Base-by-base conservation (phyloP, 2,797 vertebrate species). In the Lagorchestes hirsutus region DNA sequence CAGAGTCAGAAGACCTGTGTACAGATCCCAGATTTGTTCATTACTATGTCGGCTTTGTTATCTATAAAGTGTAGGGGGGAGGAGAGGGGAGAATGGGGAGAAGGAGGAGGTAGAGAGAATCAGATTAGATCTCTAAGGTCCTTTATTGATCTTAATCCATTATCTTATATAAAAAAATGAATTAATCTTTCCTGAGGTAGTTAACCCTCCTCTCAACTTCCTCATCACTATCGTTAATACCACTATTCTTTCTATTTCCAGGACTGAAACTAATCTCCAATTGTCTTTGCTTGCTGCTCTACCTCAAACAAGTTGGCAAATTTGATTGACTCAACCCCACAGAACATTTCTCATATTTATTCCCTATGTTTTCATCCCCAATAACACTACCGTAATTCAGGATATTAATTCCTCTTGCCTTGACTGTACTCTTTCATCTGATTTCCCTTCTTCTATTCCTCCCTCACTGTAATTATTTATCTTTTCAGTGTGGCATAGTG, bases 31-130 rank as follows among this genome's bases (percentile, higher is more conserved):
- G 16, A 40, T 82, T 46, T 82, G n/a, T 9, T 40, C 8, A 82
- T 82, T 40, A 46, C 12, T 9, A 82, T 18, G 4, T 87, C 22
- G 50, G 22, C 10, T 82, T 8, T 87, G 9, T 50, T 87, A 87
- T 87, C 40, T 87, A 3, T 28, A 87, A 50, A 27, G 24, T 31
- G 29, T 13, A 2, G 40, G 46, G 8, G 9, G 28, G 0, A 0
- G 2, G 2, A 0, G 40, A 8, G 22, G n/a, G 2, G 74, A 1
- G 22, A 24, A 22, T 31, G 11, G 22, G 5, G 11, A 8, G 12
- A 14, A 67, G 34, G 13, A n/a, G 9, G 24, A 87, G 24, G 24
- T 10, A 27, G 74, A 28, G 74, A 82, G 2, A 74, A 27, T 87
- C 74, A 87, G 40, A 50, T 87, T 87, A 50, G 40, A 50, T 46